Percentiles rank a stretch among this genome's conserved stretches.
Evolutionary conservation across 2,888 invertebrate species (phyloP).

Genomic region (Oligia fasciuncula): DNA sequence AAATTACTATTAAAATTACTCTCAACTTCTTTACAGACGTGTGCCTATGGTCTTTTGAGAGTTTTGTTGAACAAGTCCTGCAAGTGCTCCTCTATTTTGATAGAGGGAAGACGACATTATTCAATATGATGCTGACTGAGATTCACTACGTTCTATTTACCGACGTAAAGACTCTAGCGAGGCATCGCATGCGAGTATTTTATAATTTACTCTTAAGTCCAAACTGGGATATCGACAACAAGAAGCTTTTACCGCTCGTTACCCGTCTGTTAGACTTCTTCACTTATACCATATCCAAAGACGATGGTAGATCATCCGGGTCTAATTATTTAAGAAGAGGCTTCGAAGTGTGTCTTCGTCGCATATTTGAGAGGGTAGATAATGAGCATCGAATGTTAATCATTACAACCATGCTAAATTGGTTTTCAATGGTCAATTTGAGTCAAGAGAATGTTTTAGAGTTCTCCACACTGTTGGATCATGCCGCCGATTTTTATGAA

Average conservation of each 20-base stretch:
- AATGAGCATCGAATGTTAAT: conserved; percentile 86
- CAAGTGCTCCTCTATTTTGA: conserved; percentile 77
- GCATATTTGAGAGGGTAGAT: conserved; percentile 86
- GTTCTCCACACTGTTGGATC: conserved; percentile 89
- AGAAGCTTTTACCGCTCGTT: conserved; percentile 80
- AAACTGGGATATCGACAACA: conserved; percentile 83
- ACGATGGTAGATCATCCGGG: conserved; percentile 63
- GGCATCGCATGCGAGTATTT: conserved; percentile 86
- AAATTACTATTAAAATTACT: conserved; percentile 74
- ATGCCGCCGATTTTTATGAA: conserved; percentile 86
- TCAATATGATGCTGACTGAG: conserved; percentile 79
- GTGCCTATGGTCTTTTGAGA: conserved; percentile 78
- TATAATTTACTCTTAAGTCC: conserved; percentile 86
- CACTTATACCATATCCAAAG: conserved; percentile 78
- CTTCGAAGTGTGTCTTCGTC: conserved; percentile 89
- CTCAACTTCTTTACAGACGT: conserved; percentile 75
- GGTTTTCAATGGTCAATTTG: conserved; percentile 83
- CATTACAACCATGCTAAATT: conserved; percentile 87
- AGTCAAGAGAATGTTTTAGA: conserved; percentile 85
- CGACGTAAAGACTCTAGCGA: conserved; percentile 76
- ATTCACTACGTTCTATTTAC: conserved; percentile 76
- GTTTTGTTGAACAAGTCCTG: conserved; percentile 77
- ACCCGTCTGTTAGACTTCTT: conserved; percentile 87
- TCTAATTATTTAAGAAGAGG: conserved; percentile 85
- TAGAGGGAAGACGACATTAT: conserved; percentile 74